phyloP scores from a whole-genome alignment of 2,797 vertebrate species.

The Mormyrus hasselquistii region DNA sequence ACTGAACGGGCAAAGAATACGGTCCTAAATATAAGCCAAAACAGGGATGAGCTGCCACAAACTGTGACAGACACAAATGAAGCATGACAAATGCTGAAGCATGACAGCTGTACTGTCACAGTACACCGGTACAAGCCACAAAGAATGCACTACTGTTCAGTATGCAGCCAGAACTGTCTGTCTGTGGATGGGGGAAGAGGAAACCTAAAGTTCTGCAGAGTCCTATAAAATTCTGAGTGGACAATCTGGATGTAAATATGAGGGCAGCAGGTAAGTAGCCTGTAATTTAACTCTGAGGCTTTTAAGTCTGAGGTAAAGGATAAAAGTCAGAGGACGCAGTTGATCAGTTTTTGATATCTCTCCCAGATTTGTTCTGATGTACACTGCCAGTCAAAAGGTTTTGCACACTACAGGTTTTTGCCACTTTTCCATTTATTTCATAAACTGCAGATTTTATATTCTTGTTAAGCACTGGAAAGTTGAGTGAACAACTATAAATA shows the following conservation, averaged over 20 bases:
- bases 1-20: neutral
- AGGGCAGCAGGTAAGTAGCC: neutral
- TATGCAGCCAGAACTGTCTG: neutral
- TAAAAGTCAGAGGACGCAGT: neutral
- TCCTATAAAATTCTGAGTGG: neutral
- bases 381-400: neutral
- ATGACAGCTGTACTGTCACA: neutral
- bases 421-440: neutral
- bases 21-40: neutral
- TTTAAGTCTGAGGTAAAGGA: neutral
- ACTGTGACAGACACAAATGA: neutral
- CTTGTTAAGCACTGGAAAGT: neutral
- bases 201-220: neutral
- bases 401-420: neutral
- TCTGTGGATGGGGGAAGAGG: neutral
- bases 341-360: neutral
- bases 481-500: neutral
- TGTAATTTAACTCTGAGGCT: neutral
- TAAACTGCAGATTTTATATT: neutral
- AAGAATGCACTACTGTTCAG: neutral
- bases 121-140: neutral
- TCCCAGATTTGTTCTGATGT: neutral
- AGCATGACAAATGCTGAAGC: neutral
- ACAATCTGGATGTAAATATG: neutral
- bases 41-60: neutral